phyloP scores from a whole-genome alignment of 2,888 invertebrate species.

The Rambutsinella grinnellia region DNA sequence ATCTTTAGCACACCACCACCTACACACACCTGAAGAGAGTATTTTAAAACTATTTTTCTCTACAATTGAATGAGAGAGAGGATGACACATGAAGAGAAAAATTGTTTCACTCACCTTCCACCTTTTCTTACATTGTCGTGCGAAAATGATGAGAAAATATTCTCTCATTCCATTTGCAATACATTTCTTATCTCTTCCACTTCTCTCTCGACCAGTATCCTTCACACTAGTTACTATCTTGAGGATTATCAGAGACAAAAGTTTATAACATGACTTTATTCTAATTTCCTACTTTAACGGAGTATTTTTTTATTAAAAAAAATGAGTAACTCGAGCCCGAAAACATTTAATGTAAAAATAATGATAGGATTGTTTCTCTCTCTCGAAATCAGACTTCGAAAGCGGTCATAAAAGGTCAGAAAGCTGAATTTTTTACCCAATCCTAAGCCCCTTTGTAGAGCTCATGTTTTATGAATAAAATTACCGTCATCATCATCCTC shows the following conservation, averaged over 20 bases:
- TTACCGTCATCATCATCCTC: constrained; percentile 22
- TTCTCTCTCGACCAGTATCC: background rate
- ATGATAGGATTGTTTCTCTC: background rate
- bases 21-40: no score
- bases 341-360: background rate
- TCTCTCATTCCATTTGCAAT: no score
- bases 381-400: constrained; percentile 2
- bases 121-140: no score
- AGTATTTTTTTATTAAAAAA: background rate
- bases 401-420: constrained; percentile 37
- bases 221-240: background rate
- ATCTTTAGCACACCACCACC: no score
- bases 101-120: no score
- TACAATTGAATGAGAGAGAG: no score
- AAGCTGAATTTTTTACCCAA: background rate
- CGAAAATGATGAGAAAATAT: no score
- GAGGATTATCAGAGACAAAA: background rate
- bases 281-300: background rate
- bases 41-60: no score
- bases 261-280: background rate
- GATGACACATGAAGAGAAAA: no score
- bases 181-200: no score
- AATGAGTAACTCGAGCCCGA: background rate
- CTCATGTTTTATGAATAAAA: constrained; percentile 42
- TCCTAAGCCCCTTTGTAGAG: constrained; percentile 1